Percentiles rank a stretch among this genome's conserved stretches.
Conservation (phyloP, 2,888 invertebrate species). For the Caenorhabditis doughertyi region DNA sequence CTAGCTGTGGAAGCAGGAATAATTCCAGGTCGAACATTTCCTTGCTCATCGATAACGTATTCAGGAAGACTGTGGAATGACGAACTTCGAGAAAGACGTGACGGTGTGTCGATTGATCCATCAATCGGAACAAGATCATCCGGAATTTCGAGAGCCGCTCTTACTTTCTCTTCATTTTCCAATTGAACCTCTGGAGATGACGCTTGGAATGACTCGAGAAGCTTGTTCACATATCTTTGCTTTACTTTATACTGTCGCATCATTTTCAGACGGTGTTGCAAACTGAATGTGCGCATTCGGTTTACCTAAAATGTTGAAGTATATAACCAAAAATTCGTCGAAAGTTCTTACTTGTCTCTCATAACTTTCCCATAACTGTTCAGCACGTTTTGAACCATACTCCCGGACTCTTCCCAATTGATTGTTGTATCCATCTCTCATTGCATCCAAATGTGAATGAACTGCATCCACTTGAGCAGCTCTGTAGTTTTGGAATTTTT, state of each 20-base stretch:
- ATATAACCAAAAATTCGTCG: too few species aligned
- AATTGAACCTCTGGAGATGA: constrained; percentile 73
- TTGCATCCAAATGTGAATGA: constrained; percentile 79
- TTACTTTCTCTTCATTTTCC: constrained; percentile 76
- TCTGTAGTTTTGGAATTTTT: constrained; percentile 80
- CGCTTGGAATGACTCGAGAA: constrained; percentile 79
- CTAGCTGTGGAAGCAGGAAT: constrained; percentile 32
- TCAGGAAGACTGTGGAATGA: constrained; percentile 82
- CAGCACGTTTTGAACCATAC: constrained; percentile 88
- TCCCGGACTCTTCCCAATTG: constrained; percentile 75
- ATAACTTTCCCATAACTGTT: constrained; percentile 92
- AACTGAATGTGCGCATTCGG: constrained; percentile 81
- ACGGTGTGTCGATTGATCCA: constrained; percentile 37
- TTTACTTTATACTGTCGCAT: constrained; percentile 82
- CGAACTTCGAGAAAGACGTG: constrained; percentile 72
- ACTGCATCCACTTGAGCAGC: constrained; percentile 80
- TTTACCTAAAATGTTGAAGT: constrained; percentile 70
- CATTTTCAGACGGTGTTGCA: constrained; percentile 82
- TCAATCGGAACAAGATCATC: constrained; percentile 63
- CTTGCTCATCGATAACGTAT: constrained; percentile 78
- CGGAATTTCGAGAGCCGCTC: constrained; percentile 78
- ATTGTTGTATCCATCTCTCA: constrained; percentile 79
- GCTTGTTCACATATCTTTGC: constrained; percentile 79
- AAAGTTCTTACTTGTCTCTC: constrained; percentile 93
- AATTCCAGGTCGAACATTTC: constrained; percentile 63